phyloP scores from a whole-genome alignment of 2,797 vertebrate species.

The Cuniculus paca region DNA sequence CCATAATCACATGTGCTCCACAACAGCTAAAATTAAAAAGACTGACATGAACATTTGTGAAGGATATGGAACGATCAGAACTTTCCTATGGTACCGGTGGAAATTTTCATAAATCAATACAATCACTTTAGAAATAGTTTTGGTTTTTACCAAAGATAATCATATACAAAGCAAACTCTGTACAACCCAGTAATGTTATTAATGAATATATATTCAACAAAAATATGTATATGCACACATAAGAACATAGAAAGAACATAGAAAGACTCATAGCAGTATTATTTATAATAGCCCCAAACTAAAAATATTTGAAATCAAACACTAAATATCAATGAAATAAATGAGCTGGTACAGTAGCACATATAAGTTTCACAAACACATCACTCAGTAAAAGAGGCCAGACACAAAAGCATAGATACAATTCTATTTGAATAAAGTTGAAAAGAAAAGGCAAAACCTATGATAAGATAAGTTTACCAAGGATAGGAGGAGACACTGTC shows the following conservation, averaged over 20 bases:
- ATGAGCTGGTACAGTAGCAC: neutral
- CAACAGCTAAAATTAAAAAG: neutral
- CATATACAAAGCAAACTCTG: neutral
- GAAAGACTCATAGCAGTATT: neutral
- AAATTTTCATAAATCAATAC: neutral
- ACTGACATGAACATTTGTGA: neutral
- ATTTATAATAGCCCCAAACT: neutral
- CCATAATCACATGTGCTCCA: neutral
- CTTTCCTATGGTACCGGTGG: neutral
- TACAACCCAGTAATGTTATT: neutral
- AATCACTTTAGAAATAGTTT: neutral
- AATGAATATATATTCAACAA: neutral
- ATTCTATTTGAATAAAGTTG: neutral
- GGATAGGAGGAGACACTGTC: neutral
- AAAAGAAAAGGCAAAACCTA: slow-evolving; percentile 2
- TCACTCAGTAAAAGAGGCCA: neutral
- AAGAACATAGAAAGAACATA: neutral
- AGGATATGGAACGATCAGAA: neutral
- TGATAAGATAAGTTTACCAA: neutral
- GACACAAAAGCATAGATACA: neutral
- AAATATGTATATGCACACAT: neutral
- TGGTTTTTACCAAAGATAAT: neutral
- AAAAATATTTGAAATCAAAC: neutral
- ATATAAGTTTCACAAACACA: neutral
- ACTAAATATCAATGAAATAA: slow-evolving; percentile 1